Percentiles rank a stretch among this genome's conserved stretches.
These are phyloP conservation scores for Carettochelys insculpta DNA, from an alignment of 2,113 vertebrate species.

Conservation along the genomic window DNA sequence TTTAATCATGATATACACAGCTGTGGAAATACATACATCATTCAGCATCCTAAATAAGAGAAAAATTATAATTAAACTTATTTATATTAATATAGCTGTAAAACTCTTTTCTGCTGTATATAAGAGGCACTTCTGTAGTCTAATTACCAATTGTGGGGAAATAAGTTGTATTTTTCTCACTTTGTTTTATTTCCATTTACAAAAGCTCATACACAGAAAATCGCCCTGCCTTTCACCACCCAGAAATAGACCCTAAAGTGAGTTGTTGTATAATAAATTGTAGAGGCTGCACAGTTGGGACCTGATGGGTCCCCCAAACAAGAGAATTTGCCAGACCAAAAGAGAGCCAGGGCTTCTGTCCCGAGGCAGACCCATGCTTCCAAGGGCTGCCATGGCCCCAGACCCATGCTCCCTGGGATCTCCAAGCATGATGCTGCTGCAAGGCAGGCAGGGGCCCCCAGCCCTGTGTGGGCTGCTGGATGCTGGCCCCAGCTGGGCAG, in stretches of 20 bases:
- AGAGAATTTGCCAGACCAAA: too few relatives aligned
- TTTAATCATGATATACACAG: rapidly evolving
- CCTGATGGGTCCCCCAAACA: too few relatives aligned
- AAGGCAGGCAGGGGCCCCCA: too few relatives aligned
- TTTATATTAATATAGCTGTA: not conserved
- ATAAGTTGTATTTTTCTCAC: not conserved
- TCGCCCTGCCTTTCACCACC: not conserved
- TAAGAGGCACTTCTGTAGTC: too few relatives aligned
- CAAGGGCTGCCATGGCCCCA: too few relatives aligned
- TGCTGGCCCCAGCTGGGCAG: too few relatives aligned
- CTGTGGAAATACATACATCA: rapidly evolving
- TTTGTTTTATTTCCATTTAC: not conserved
- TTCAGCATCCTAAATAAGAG: not conserved
- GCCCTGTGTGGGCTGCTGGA: too few relatives aligned
- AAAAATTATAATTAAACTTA: not conserved
- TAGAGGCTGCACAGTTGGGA: too few relatives aligned
- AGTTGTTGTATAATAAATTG: not conserved
- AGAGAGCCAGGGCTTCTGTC: too few relatives aligned
- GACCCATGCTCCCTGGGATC: too few relatives aligned
- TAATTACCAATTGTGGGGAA: not conserved
- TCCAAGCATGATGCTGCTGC: too few relatives aligned
- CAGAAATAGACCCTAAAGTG: not conserved
- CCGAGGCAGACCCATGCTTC: too few relatives aligned
- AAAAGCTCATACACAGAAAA: not conserved
- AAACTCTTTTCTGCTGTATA: not conserved